Evolutionary conservation across 2,113 vertebrate genomes (phyloP).

Genomic region (Microcebus jonahi): DNA sequence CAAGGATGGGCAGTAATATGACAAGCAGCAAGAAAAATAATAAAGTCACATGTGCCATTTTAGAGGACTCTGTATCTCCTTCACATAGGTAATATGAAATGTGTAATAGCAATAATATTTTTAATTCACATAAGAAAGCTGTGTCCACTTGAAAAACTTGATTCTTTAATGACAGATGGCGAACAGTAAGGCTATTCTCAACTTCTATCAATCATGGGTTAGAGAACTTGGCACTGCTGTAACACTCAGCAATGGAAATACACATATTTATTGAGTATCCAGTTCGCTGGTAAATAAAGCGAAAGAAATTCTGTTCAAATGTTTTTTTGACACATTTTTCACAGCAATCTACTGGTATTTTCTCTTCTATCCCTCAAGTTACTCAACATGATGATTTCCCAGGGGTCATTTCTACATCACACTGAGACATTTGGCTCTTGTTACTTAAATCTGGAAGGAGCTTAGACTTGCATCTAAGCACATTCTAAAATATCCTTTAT

Average conservation of each 20-base stretch:
- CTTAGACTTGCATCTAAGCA: background rate
- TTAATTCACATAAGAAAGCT: constrained; percentile 1
- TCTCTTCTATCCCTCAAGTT: constrained; percentile 51
- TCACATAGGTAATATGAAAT: background rate
- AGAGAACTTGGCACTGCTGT: background rate
- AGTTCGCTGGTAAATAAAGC: constrained; percentile 66
- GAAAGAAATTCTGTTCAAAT: constrained; percentile 69
- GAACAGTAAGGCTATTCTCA: constrained; percentile 3
- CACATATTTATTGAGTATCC: constrained; percentile 45
- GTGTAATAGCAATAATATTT: background rate
- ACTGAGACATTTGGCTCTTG: constrained; percentile 53
- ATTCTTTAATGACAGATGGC: constrained; percentile 26
- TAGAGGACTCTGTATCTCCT: background rate
- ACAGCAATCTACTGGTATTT: constrained; percentile 57
- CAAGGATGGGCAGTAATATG: background rate
- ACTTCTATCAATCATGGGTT: constrained; percentile 29
- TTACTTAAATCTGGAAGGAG: constrained; percentile 29
- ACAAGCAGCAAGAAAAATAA: constrained; percentile 32
- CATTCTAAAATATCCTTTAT: background rate
- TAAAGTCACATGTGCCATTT: background rate
- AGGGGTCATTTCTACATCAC: constrained; percentile 27
- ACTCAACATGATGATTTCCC: constrained; percentile 73
- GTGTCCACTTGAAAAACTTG: constrained; percentile 29
- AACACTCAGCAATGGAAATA: constrained; percentile 49
- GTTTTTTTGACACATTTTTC: constrained; percentile 73